phyloP scores from a whole-genome alignment of 1,140 invertebrate genomes.

The Solenopsis invicta region DNA sequence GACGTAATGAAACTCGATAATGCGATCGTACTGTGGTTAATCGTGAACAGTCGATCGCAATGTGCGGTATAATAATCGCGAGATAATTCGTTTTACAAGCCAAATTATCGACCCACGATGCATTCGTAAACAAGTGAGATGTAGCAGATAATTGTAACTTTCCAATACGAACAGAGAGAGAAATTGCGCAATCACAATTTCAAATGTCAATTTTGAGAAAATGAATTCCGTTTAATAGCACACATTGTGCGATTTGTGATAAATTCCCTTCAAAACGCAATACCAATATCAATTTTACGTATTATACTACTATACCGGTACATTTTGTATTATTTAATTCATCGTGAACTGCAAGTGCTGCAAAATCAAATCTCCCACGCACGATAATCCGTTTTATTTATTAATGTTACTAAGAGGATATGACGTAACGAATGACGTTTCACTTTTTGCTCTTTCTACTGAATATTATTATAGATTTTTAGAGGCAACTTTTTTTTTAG shows the following conservation, averaged over 20 bases:
- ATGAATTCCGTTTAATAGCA: conserved; percentile 15
- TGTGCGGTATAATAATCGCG: not conserved
- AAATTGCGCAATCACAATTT: not conserved
- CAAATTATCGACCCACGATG: conserved; percentile 55
- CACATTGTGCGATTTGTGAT: conserved; percentile 2
- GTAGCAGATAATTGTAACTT: conserved; percentile 19
- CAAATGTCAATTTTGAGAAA: conserved; percentile 6
- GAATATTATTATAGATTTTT: too few species aligned
- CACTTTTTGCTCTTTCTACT: not conserved
- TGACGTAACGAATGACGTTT: not conserved
- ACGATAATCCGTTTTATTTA: conserved; percentile 20
- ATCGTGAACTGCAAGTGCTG: not conserved
- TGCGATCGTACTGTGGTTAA: not conserved
- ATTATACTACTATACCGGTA: not conserved
- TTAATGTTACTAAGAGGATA: not conserved
- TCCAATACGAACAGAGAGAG: not conserved
- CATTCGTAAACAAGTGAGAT: not conserved
- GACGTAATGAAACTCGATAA: not conserved
- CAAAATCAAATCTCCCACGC: conserved; percentile 5
- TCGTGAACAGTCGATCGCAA: not conserved
- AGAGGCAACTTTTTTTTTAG: too few species aligned
- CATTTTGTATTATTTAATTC: conserved; percentile 13
- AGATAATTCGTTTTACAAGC: conserved; percentile 20
- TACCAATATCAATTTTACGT: not conserved
- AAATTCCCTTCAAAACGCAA: conserved; percentile 10